Percentiles rank a stretch among this genome's conserved stretches.
These are phyloP conservation scores for Protomyctophum bolini DNA, from an alignment of 2,113 vertebrate species.

Conservation along the genomic window DNA sequence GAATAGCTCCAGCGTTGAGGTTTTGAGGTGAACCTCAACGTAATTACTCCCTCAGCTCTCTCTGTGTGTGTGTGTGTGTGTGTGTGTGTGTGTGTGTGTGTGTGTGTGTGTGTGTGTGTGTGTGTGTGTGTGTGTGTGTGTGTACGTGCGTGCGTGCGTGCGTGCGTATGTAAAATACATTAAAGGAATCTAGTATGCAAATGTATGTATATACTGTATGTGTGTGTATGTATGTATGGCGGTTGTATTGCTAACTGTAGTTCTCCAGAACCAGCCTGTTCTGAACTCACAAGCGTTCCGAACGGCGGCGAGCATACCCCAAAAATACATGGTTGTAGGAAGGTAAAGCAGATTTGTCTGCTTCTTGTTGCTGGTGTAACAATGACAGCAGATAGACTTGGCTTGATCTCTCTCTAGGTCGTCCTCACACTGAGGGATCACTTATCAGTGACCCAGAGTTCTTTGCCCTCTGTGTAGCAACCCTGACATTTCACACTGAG, in stretches of 20 bases:
- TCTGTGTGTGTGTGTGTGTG: slow-evolving; percentile 20
- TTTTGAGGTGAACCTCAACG: slow-evolving; percentile 63
- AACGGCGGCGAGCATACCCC: no score
- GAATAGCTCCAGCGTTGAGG: slow-evolving; percentile 59
- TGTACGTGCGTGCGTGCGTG: neutral
- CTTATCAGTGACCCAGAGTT: slow-evolving; percentile 39
- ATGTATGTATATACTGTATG: no score
- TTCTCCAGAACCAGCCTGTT: no score
- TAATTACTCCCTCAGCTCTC: slow-evolving; percentile 66
- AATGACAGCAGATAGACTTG: neutral
- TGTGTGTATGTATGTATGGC: no score
- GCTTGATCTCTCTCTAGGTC: neutral
- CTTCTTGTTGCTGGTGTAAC: slow-evolving; percentile 1
- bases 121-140: slow-evolving; percentile 4
- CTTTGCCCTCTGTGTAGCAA: slow-evolving; percentile 15
- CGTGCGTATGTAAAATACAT: neutral
- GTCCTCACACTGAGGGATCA: neutral
- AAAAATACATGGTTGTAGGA: no score
- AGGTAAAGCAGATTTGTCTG: no score
- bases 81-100: slow-evolving; percentile 7
- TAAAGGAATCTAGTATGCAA: no score
- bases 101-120: neutral
- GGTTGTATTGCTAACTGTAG: no score
- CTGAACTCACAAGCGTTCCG: no score
- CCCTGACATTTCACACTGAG: no score